phyloP scores from a whole-genome alignment of 2,888 invertebrate genomes.

The Drosophila nr. medialis region DNA sequence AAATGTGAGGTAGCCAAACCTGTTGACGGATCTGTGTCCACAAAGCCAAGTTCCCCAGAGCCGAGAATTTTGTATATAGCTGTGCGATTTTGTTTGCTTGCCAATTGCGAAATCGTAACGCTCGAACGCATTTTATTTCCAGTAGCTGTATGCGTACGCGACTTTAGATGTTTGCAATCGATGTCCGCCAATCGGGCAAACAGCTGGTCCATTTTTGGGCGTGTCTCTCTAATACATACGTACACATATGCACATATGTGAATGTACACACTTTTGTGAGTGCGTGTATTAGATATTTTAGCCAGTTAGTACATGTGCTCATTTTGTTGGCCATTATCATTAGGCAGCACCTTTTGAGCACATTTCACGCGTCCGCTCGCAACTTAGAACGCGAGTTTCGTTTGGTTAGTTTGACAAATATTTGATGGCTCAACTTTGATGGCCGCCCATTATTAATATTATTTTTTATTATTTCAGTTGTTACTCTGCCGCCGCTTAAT shows the following conservation, averaged over 20 bases:
- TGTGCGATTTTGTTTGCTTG: slow-evolving; percentile 66
- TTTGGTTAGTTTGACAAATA: slow-evolving; percentile 43
- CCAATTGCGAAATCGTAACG: slow-evolving; percentile 77
- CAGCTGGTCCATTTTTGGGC: slow-evolving; percentile 64
- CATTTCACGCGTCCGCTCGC: slow-evolving; percentile 54
- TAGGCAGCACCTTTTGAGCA: slow-evolving; percentile 38
- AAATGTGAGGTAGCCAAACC: slow-evolving; percentile 38
- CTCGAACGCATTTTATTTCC: slow-evolving; percentile 70
- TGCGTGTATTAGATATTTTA: slow-evolving; percentile 18
- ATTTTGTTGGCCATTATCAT: slow-evolving; percentile 66
- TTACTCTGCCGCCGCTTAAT: not conserved
- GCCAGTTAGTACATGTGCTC: slow-evolving; percentile 38
- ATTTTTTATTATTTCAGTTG: slow-evolving; percentile 18
- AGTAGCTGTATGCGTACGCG: slow-evolving; percentile 48
- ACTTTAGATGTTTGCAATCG: slow-evolving; percentile 57
- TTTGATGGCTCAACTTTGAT: slow-evolving; percentile 42
- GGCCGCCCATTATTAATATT: not conserved
- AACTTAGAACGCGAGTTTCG: slow-evolving; percentile 53
- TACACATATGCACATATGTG: slow-evolving; percentile 1
- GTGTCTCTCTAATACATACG: slow-evolving; percentile 39
- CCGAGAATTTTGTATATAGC: slow-evolving; percentile 34
- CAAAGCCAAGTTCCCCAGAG: slow-evolving; percentile 18
- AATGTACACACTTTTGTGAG: not conserved
- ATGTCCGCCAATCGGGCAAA: slow-evolving; percentile 60
- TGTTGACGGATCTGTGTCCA: slow-evolving; percentile 26